Percentiles rank a stretch among this genome's conserved stretches.
Evolutionary conservation across 2,113 vertebrate genomes (phyloP).

Genomic region (Paedocypris sp.): DNA sequence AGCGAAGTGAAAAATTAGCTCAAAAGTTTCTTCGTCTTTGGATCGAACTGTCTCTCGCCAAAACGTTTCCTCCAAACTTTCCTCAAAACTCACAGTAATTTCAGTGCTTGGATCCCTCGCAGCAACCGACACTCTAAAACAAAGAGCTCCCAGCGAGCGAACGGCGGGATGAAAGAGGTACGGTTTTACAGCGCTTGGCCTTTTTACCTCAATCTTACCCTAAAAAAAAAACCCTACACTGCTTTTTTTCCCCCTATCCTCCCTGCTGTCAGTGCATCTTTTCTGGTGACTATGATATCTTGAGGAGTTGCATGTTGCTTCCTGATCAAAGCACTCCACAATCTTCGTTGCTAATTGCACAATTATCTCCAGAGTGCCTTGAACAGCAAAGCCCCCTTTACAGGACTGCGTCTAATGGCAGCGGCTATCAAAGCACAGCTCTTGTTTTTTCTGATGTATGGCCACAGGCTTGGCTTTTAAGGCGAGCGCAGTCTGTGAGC

Average conservation of each 20-base stretch:
- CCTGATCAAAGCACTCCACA: slow-evolving; percentile 59
- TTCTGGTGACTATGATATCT: slow-evolving; percentile 40
- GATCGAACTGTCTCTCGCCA: too few relatives aligned
- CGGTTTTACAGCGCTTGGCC: slow-evolving; percentile 81
- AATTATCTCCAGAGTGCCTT: slow-evolving; percentile 62
- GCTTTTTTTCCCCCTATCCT: slow-evolving; percentile 49
- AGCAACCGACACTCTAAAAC: too few relatives aligned
- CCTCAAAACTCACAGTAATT: too few relatives aligned
- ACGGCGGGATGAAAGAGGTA: slow-evolving; percentile 86
- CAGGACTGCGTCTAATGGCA: slow-evolving; percentile 39
- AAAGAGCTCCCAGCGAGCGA: too few relatives aligned
- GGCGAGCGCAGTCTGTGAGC: slow-evolving; percentile 18
- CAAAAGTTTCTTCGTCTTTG: too few relatives aligned
- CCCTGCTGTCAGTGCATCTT: slow-evolving; percentile 28
- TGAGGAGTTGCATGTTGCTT: slow-evolving; percentile 57
- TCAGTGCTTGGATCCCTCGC: too few relatives aligned
- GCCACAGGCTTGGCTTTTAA: slow-evolving; percentile 33
- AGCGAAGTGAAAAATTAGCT: too few relatives aligned
- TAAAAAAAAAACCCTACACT: slow-evolving; percentile 64
- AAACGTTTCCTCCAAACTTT: too few relatives aligned
- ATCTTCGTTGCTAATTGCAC: slow-evolving; percentile 64
- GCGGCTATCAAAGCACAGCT: slow-evolving; percentile 30
- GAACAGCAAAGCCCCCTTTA: slow-evolving; percentile 54
- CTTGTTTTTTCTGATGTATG: slow-evolving; percentile 23
- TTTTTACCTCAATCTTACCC: slow-evolving; percentile 28